Evolutionary conservation across 1,140 invertebrate genomes (phyloP).

Genomic region (Hyphantria cunea): DNA sequence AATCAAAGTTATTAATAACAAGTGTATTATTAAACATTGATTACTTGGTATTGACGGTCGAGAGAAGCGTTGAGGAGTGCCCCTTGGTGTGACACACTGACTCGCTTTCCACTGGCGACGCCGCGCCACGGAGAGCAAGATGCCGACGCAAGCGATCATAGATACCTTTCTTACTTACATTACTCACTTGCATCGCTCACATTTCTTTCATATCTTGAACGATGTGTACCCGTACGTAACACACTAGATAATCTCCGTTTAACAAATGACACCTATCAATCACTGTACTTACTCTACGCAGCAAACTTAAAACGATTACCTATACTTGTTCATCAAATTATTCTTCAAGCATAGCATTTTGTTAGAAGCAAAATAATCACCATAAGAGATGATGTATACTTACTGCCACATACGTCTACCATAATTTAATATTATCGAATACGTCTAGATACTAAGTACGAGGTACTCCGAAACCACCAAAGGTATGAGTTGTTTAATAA

Average conservation of each 20-base stretch:
- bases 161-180: not conserved
- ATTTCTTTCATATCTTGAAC: not conserved
- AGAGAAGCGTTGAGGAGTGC: slow-evolving; percentile 46
- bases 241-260: slow-evolving; percentile 3
- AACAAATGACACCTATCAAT: slow-evolving; percentile 6
- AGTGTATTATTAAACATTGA: slow-evolving; percentile 40
- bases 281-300: not conserved
- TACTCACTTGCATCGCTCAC: slow-evolving; percentile 1
- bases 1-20: slow-evolving; percentile 8
- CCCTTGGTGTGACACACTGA: slow-evolving; percentile 64
- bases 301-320: not conserved
- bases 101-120: slow-evolving; percentile 64
- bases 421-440: no score
- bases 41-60: slow-evolving; percentile 37
- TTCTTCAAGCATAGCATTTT: no score
- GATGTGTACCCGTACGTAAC: not conserved
- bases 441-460: no score
- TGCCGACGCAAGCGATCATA: not conserved
- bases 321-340: no score
- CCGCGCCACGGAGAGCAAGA: not conserved
- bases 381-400: no score
- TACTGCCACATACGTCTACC: no score
- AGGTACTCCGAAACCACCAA: no score
- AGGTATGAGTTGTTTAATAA: no score
- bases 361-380: no score